These are phyloP conservation scores for Oryzias javanicus DNA, from an alignment of 2,113 vertebrate genomes.

Conservation along the genomic window DNA sequence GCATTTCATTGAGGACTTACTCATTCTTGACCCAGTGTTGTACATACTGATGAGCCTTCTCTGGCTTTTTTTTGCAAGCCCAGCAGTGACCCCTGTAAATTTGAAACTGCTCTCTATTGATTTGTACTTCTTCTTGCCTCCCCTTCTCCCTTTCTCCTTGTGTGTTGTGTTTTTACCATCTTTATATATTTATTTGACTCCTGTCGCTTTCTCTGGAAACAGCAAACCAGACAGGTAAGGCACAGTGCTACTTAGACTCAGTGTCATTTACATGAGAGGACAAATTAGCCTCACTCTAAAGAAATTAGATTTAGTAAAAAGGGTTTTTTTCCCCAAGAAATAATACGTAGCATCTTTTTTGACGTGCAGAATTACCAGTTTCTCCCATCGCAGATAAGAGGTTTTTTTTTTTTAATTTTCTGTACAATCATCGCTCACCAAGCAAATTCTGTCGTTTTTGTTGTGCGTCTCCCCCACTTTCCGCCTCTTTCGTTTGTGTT, in stretches of 20 bases:
- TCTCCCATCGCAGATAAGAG: not conserved
- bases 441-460: conserved; percentile 17
- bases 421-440: not conserved
- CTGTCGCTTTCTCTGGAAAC: conserved; percentile 79
- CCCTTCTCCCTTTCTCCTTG: conserved; percentile 67
- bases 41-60: conserved; percentile 70
- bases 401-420: conserved; percentile 8
- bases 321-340: not conserved
- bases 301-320: conserved; percentile 50
- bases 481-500: conserved; percentile 13
- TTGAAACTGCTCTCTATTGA: conserved; percentile 79
- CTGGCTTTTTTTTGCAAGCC: conserved; percentile 45
- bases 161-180: conserved; percentile 71
- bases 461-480: conserved; percentile 22
- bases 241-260: conserved; percentile 59
- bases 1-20: conserved; percentile 31
- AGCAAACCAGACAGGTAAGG: conserved; percentile 99
- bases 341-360: not conserved
- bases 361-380: not conserved
- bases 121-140: conserved; percentile 74
- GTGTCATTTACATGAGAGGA: conserved; percentile 53
- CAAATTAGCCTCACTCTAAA: conserved; percentile 62
- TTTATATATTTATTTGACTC: conserved; percentile 77
- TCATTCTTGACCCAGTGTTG: conserved; percentile 21
- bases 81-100: conserved; percentile 70